Evolutionary conservation across 2,888 invertebrate genomes (phyloP), one percentile per base, ranked within the genome.

Genomic region (Campoplex capitator): DNA sequence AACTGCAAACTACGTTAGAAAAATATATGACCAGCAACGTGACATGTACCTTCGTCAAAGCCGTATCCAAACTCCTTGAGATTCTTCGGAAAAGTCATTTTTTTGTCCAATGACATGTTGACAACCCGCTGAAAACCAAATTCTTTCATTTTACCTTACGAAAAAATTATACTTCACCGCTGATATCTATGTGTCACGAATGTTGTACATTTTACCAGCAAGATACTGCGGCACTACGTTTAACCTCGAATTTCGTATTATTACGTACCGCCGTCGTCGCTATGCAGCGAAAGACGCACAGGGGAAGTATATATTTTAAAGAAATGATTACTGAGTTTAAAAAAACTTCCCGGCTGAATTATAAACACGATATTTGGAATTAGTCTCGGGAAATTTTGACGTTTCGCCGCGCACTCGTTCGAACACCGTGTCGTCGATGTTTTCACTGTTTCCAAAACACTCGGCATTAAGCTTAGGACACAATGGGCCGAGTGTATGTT

Each of bases 1-100:
- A 32, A 51, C 51, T 16, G 16, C 32, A 51, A 38, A 38, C 6
- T 32, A 32, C 18, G 3, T n/a, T n/a, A 51, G 18, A 71, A 42
- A 32, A n/a, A 48, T 4, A 51, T 9, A 13, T 45, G 9, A 45
- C 45, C 13, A 11, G 45, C 3, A 13, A 45, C 11, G 45, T 45
- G 45, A 45, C 11, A 42, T 13, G 93, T 94, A 96, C 96, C 95
- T 89, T 93, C 90, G 91, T 96, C 96, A 90, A 96, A 96, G 48
- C 92, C 95, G 88, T 96, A 96, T 48, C 96, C 96, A 89, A 96
- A 95, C 56, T 95, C 95, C 87, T 92, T 93, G 85, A 96, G 92
- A 54, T 94, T 93, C 90, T 94, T 95, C 9, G 94, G 92, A 87
- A 94, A 93, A 67, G 83, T 75, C 16, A 88, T 32, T 54, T 83